Conservation (phyloP, 1,140 invertebrate species). For the Philopotamus ludificatus region DNA sequence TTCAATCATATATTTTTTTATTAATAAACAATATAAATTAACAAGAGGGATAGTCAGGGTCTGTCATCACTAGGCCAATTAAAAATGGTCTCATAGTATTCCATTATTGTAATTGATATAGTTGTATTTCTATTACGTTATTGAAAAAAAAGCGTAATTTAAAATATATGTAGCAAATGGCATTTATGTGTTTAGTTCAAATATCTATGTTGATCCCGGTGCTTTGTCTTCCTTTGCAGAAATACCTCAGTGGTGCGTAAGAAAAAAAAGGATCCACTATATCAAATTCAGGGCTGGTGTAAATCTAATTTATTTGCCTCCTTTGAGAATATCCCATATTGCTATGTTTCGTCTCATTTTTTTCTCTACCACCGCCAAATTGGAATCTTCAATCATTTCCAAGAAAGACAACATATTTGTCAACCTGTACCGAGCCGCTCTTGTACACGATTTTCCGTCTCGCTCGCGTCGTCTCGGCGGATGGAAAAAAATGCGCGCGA, state of each 20-base stretch:
- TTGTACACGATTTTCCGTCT: too few species aligned
- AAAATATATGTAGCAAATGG: neutral
- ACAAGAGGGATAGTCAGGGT: too few species aligned
- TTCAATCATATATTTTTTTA: too few species aligned
- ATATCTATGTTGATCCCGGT: conserved; percentile 7
- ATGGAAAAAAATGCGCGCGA: conserved; percentile 17
- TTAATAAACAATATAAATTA: too few species aligned
- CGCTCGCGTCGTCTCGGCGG: too few species aligned
- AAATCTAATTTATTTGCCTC: conserved; percentile 42
- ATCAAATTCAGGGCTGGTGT: conserved; percentile 41
- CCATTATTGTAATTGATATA: too few species aligned
- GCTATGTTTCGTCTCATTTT: conserved; percentile 41
- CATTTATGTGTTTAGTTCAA: conserved; percentile 3
- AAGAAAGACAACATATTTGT: conserved; percentile 41
- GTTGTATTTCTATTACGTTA: too few species aligned
- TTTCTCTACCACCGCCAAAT: conserved; percentile 29
- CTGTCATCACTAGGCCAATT: too few species aligned
- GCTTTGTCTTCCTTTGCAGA: conserved; percentile 29
- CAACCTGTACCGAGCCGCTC: conserved; percentile 24
- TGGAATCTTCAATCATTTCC: conserved; percentile 42
- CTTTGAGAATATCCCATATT: conserved; percentile 39
- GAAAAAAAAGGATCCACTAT: conserved; percentile 35
- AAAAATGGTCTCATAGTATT: too few species aligned
- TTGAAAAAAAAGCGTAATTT: neutral
- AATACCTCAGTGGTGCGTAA: conserved; percentile 16